Conservation (phyloP, 30 jellyfish, hydroid and myxozoan genomes). For the Aurelia aurita complex sp. Pacific region DNA sequence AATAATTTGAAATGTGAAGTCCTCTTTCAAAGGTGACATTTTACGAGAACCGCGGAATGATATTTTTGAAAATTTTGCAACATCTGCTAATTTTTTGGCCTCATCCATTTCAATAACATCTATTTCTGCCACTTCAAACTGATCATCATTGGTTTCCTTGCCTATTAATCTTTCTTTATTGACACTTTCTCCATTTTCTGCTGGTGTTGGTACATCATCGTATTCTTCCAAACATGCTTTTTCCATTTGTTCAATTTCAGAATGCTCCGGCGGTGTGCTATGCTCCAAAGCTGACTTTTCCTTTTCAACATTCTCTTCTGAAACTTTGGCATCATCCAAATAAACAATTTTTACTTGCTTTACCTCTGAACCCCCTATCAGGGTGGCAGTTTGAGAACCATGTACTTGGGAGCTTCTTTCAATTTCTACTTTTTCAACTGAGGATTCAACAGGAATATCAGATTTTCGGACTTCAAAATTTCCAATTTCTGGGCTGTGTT, state of each 20-base stretch:
- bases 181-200: neutral
- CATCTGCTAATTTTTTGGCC: neutral
- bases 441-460: too few species aligned
- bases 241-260: neutral
- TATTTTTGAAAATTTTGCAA: neutral
- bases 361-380: too few species aligned
- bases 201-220: neutral
- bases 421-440: too few species aligned
- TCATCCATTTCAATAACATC: neutral
- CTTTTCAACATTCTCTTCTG: neutral
- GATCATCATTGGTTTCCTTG: too few species aligned
- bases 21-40: slow-evolving; percentile 1
- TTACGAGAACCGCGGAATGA: neutral
- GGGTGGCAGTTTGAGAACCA: too few species aligned
- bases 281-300: neutral
- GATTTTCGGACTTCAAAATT: too few species aligned
- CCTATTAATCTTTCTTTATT: neutral
- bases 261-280: neutral
- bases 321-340: too few species aligned
- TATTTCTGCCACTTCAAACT: too few species aligned
- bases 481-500: too few species aligned
- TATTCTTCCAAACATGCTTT: neutral
- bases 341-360: too few species aligned
- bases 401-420: too few species aligned
- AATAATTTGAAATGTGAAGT: slow-evolving; percentile 27